Evolutionary conservation across 2,113 vertebrate genomes (phyloP).

Genomic region (Lota lota): DNA sequence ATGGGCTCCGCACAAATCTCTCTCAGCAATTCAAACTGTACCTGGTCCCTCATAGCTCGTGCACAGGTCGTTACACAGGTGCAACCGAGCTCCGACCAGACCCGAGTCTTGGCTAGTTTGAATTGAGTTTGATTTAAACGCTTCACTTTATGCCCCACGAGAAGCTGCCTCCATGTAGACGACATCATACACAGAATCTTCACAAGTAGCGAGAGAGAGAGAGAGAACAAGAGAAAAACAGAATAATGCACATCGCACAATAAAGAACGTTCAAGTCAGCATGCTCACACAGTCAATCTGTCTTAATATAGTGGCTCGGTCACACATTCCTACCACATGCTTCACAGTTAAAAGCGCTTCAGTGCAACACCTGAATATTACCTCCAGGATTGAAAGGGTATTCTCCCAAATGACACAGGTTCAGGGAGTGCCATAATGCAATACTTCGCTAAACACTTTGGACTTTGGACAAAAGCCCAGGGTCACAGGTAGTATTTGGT

Average conservation of each 20-base stretch:
- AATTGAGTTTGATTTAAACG: slow-evolving; percentile 7
- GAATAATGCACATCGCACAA: slow-evolving; percentile 18
- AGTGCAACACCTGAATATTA: slow-evolving; percentile 38
- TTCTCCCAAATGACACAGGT: slow-evolving; percentile 36
- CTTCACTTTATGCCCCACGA: slow-evolving; percentile 28
- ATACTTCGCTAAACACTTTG: slow-evolving; percentile 14
- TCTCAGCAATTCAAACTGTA: slow-evolving; percentile 11
- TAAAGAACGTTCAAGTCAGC: slow-evolving; percentile 37
- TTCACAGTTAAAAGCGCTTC: slow-evolving; percentile 47
- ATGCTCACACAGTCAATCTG: slow-evolving; percentile 62
- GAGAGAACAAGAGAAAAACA: slow-evolving; percentile 1
- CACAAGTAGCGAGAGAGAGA: slow-evolving; percentile 43
- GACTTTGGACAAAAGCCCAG: background rate
- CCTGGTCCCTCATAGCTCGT: background rate
- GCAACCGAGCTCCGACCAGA: background rate
- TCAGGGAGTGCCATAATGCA: slow-evolving; percentile 30
- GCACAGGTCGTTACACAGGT: too few species aligned
- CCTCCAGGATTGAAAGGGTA: slow-evolving; percentile 12
- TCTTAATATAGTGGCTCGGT: slow-evolving; percentile 38
- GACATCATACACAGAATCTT: slow-evolving; percentile 65
- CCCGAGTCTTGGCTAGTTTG: background rate
- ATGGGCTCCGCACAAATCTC: slow-evolving; percentile 25
- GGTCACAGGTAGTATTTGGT: background rate
- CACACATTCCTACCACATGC: slow-evolving; percentile 40
- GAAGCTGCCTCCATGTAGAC: slow-evolving; percentile 57